Evolutionary conservation across 2,888 invertebrate species (phyloP).

Genomic region (Calameuta filiformis): DNA sequence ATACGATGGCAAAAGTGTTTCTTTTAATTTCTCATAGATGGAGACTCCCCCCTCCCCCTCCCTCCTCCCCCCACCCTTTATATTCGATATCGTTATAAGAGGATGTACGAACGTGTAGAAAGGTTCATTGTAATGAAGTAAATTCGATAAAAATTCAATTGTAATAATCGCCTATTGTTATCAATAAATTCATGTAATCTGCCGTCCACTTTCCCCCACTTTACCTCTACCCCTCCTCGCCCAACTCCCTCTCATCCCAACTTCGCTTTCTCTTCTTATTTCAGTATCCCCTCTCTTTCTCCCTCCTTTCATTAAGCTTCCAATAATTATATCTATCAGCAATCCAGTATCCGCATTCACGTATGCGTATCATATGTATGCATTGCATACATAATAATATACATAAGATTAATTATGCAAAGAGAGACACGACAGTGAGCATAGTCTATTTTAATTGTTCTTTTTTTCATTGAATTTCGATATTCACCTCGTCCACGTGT

Average conservation of each 20-base stretch:
- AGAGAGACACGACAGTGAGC: conserved; percentile 58
- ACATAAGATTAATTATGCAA: conserved; percentile 56
- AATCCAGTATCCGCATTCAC: conserved; percentile 29
- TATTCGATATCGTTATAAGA: conserved; percentile 53
- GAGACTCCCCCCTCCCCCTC: conserved; percentile 27
- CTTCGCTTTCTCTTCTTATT: conserved; percentile 28
- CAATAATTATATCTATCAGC: neutral
- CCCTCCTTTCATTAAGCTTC: neutral
- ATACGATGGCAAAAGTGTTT: conserved; percentile 56
- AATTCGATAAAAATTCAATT: conserved; percentile 61
- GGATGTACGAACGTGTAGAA: conserved; percentile 66
- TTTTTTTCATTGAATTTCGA: neutral
- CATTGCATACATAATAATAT: conserved; percentile 10
- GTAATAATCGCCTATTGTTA: conserved; percentile 31
- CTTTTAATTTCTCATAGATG: conserved; percentile 37
- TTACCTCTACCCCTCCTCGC: no score
- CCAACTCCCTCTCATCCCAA: conserved; percentile 15
- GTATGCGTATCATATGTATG: conserved; percentile 37
- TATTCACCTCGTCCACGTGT: neutral
- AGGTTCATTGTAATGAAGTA: conserved; percentile 62
- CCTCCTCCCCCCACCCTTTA: conserved; percentile 33
- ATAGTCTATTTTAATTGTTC: conserved; percentile 37
- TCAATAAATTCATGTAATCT: conserved; percentile 25
- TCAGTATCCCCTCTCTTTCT: conserved; percentile 15
- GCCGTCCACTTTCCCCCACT: conserved; percentile 9